Conservation (phyloP, 2,113 vertebrate genomes). For the Falco punctatus region DNA sequence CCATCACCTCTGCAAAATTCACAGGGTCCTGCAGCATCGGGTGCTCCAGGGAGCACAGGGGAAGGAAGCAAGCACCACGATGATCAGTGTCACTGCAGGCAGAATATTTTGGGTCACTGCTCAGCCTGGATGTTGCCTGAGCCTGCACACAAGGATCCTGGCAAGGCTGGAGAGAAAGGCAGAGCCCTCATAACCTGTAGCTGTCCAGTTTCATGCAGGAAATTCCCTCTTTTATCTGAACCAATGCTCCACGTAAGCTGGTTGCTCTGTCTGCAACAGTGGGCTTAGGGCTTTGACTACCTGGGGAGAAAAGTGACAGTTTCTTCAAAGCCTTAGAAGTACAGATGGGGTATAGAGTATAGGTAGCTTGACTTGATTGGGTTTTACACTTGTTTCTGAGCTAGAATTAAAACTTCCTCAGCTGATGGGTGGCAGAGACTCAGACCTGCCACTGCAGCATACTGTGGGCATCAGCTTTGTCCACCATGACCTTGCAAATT, state of each 20-base stretch:
- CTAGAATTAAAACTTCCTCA: background rate
- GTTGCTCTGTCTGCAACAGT: background rate
- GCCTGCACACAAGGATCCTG: background rate
- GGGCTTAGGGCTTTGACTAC: background rate
- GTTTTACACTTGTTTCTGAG: background rate
- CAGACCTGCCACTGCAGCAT: background rate
- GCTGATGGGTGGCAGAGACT: background rate
- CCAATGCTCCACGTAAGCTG: background rate
- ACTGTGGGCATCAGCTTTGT: background rate
- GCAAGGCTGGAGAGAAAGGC: background rate
- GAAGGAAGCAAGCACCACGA: background rate
- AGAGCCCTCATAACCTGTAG: background rate
- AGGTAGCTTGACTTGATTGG: background rate
- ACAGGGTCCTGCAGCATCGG: background rate
- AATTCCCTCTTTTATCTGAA: background rate
- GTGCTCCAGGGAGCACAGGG: background rate
- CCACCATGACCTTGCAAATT: background rate
- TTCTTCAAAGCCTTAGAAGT: background rate
- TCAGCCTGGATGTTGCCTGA: background rate
- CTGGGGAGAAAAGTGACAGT: background rate
- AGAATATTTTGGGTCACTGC: background rate
- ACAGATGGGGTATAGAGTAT: accelerated
- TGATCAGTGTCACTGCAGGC: background rate
- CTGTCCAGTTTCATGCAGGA: background rate
- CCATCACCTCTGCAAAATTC: background rate